phyloP scores from a whole-genome alignment of 1,140 invertebrate species.

The Saccostrea cuccullata region DNA sequence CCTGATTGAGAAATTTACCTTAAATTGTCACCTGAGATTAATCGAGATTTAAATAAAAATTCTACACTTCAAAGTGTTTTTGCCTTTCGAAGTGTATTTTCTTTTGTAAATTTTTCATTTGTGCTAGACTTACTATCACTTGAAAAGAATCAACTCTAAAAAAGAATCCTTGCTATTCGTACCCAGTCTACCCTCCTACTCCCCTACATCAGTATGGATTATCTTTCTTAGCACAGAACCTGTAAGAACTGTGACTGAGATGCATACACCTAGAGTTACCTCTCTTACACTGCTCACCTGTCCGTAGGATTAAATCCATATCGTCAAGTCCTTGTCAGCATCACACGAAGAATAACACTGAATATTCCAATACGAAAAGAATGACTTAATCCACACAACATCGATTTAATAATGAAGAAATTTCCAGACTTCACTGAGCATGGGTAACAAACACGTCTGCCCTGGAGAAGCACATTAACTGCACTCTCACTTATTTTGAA shows the following conservation, averaged over 20 bases:
- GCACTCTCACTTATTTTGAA: conserved; percentile 20
- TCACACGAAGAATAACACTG: not conserved
- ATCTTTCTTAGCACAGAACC: not conserved
- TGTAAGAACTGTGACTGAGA: not conserved
- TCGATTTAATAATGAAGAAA: not conserved
- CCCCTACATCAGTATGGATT: not conserved
- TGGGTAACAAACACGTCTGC: not conserved
- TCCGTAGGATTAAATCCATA: not conserved
- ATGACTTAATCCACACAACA: conserved; percentile 9
- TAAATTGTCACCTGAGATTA: no score
- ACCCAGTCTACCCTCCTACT: no score
- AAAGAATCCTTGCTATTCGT: no score
- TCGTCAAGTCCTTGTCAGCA: not conserved
- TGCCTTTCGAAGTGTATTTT: no score
- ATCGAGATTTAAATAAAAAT: no score
- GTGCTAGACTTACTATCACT: no score
- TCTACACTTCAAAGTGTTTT: no score
- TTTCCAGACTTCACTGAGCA: not conserved
- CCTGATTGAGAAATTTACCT: no score
- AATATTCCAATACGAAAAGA: not conserved
- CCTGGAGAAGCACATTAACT: not conserved
- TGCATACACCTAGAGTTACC: not conserved
- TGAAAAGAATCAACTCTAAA: no score
- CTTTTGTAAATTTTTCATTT: no score
- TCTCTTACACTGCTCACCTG: not conserved